phyloP scores from a whole-genome alignment of 2,888 invertebrate genomes.

The Callosobruchus maculatus region DNA sequence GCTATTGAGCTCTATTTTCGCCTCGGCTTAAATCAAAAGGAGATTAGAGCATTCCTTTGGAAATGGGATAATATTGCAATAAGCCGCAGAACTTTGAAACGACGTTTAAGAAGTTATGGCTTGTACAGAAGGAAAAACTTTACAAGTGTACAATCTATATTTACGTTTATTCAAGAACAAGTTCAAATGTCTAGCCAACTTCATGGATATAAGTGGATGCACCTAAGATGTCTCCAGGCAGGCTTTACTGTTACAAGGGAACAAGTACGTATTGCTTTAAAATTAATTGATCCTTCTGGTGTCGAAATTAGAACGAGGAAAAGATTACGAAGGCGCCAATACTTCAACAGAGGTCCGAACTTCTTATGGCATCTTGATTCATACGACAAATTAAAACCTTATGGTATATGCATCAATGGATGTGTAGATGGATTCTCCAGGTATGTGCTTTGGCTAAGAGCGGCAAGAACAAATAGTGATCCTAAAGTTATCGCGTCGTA shows the following conservation, averaged over 20 bases:
- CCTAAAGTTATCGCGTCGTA: slow-evolving; percentile 16
- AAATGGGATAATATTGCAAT: no score
- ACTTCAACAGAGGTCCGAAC: slow-evolving; percentile 18
- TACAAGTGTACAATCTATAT: no score
- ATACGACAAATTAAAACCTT: slow-evolving; percentile 20
- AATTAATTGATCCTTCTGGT: background rate
- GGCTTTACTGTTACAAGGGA: background rate
- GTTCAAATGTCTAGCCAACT: no score
- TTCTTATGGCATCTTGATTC: slow-evolving; percentile 20
- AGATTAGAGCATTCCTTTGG: no score
- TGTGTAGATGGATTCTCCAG: slow-evolving; percentile 17
- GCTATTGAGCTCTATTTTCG: no score
- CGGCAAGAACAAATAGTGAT: slow-evolving; percentile 13
- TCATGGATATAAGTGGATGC: no score
- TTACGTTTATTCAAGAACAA: no score
- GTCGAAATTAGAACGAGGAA: slow-evolving; percentile 14
- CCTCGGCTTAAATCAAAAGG: no score
- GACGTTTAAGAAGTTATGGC: no score
- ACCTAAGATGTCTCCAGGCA: no score
- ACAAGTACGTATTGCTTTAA: background rate
- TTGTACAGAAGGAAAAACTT: no score
- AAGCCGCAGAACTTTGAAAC: no score
- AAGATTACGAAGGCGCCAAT: slow-evolving; percentile 15
- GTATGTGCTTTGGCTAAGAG: slow-evolving; percentile 17
- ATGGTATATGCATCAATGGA: slow-evolving; percentile 15